A percentile compares a stretch with the other conserved stretches of the same genome.
Conservation (phyloP, 2,797 vertebrate species). For the Xenops minutus region DNA sequence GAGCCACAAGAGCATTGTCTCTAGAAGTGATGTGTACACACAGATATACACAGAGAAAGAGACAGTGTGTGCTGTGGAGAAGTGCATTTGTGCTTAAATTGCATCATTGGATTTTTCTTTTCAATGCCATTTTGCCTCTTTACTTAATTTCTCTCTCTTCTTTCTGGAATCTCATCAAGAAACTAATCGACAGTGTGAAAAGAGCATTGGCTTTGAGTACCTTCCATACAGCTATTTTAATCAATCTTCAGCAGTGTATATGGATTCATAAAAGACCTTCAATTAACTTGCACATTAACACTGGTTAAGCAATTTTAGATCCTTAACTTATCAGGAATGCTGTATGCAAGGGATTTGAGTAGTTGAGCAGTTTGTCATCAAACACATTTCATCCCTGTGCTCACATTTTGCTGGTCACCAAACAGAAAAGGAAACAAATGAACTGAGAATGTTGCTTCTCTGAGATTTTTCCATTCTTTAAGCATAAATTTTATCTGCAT, state of each 20-base stretch:
- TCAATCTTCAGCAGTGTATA: constrained; percentile 36
- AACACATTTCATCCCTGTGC: neutral
- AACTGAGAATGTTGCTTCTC: neutral
- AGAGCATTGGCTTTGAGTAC: neutral
- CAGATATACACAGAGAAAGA: neutral
- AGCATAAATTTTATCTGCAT: neutral
- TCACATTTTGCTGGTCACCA: neutral
- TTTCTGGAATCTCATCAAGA: constrained; percentile 48
- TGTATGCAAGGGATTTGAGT: neutral
- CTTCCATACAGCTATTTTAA: constrained; percentile 32
- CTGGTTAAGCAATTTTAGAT: constrained; percentile 32
- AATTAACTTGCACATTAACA: constrained; percentile 51
- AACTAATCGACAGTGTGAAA: neutral
- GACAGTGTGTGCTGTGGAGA: neutral
- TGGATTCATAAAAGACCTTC: constrained; percentile 35
- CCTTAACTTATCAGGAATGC: constrained; percentile 32
- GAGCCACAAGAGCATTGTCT: neutral
- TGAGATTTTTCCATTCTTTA: neutral
- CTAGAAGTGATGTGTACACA: neutral
- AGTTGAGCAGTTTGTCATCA: neutral
- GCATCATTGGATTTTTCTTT: neutral
- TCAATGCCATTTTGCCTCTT: neutral
- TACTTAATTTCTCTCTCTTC: constrained; percentile 43
- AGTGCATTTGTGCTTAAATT: neutral
- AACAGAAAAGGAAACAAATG: neutral